Conservation (phyloP, 1,140 invertebrate genomes). For the Plectrocnemia conspersa region DNA sequence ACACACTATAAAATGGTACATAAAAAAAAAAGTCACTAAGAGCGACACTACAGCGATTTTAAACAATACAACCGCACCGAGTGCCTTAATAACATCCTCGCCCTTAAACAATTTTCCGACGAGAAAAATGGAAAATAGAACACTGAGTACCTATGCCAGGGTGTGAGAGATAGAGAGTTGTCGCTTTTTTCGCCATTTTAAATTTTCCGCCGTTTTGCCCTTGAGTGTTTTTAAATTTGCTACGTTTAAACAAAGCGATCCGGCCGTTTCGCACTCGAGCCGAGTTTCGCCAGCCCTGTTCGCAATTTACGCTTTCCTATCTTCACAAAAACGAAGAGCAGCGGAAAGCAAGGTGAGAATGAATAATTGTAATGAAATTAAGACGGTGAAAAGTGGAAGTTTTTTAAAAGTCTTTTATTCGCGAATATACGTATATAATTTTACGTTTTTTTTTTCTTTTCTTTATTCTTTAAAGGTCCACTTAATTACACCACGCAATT, state of each 20-base stretch:
- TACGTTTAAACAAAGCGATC: slow-evolving; percentile 24
- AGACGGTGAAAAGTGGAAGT: slow-evolving; percentile 5
- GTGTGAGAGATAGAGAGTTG: neutral
- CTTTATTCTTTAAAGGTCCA: no score
- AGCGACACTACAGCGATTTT: no score
- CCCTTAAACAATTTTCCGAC: neutral
- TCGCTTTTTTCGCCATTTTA: slow-evolving; percentile 19
- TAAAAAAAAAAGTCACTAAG: no score
- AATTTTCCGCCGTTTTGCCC: slow-evolving; percentile 15
- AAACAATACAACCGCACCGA: neutral
- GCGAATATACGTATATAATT: no score
- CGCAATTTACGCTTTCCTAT: slow-evolving; percentile 10
- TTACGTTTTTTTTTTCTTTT: no score
- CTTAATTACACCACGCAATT: no score
- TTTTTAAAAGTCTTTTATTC: no score
- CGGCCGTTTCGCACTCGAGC: slow-evolving; percentile 1
- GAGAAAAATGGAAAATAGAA: neutral
- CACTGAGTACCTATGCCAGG: neutral
- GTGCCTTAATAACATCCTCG: neutral
- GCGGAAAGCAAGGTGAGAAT: slow-evolving; percentile 13
- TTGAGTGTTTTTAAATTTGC: slow-evolving; percentile 24
- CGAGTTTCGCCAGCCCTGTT: neutral
- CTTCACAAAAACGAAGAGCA: slow-evolving; percentile 3
- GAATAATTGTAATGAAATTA: slow-evolving; percentile 20
- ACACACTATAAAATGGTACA: no score